phyloP scores from a whole-genome alignment of 2,113 vertebrate species.

The Corythornis madagascariensis region DNA sequence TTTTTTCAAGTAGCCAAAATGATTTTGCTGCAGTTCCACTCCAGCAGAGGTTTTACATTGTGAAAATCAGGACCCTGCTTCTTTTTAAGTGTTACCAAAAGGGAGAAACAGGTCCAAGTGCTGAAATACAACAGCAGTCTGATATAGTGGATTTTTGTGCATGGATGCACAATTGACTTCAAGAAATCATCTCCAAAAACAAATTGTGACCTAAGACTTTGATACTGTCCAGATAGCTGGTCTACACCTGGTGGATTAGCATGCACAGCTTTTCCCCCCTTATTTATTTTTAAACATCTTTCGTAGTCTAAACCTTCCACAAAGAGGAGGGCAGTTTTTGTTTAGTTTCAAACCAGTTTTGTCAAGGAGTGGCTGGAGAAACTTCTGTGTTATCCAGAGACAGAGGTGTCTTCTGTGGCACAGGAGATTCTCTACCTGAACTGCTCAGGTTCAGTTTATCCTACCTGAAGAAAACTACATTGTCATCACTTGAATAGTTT shows the following conservation, averaged over 20 bases:
- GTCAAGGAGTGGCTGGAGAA: background rate
- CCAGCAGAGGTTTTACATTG: background rate
- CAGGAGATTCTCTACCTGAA: background rate
- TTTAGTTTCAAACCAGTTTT: background rate
- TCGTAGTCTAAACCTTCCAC: background rate
- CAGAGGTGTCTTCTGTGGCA: background rate
- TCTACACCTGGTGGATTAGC: background rate
- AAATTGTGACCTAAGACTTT: background rate
- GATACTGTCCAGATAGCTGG: background rate
- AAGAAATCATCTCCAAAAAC: background rate
- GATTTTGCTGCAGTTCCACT: background rate
- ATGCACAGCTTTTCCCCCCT: rapidly evolving
- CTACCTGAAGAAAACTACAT: background rate
- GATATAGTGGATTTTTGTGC: background rate
- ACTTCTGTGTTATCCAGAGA: background rate
- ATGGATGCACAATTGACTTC: background rate
- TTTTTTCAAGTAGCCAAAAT: background rate
- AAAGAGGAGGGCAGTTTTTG: background rate
- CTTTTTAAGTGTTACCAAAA: background rate
- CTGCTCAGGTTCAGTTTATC: background rate
- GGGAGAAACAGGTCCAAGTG: background rate
- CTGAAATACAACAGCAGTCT: background rate
- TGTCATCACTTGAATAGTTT: background rate
- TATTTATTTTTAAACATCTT: background rate
- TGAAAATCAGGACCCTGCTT: background rate